Conservation (phyloP, 2,113 vertebrate species). For the Speoplatyrhinus poulsoni region DNA sequence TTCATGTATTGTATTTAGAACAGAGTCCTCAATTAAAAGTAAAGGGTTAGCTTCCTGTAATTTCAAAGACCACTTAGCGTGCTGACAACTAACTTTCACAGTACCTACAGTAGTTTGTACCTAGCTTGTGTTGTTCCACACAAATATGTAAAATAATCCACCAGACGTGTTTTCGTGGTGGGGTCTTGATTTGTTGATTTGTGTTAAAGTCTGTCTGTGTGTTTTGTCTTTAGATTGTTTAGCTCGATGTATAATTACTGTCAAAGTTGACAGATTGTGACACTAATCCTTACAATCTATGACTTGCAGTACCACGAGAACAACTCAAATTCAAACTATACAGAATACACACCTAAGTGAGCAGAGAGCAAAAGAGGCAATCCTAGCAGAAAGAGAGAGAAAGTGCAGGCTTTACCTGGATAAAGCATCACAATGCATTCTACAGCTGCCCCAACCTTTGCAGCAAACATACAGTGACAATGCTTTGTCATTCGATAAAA, state of each 20-base stretch:
- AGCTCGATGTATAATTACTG: background rate
- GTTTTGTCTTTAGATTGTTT: background rate
- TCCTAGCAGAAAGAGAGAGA: background rate
- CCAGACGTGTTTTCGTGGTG: background rate
- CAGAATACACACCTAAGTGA: background rate
- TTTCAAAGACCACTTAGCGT: too few relatives aligned
- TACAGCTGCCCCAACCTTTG: background rate
- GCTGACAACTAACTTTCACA: too few relatives aligned
- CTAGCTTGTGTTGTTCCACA: too few relatives aligned
- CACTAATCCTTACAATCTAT: background rate
- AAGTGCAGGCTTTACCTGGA: background rate
- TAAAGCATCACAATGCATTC: background rate
- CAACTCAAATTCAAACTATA: background rate
- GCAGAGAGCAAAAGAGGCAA: slow-evolving; percentile 13
- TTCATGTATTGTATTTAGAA: too few relatives aligned
- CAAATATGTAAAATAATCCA: background rate
- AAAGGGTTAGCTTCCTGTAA: too few relatives aligned
- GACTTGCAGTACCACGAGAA: background rate
- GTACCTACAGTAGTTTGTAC: too few relatives aligned
- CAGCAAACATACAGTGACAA: too few relatives aligned
- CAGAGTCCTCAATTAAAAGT: too few relatives aligned
- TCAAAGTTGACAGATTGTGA: background rate
- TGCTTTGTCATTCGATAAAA: slow-evolving; percentile 12
- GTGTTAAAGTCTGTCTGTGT: background rate
- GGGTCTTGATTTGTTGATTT: background rate